Evolutionary conservation across 1,140 invertebrate species (phyloP), one percentile per base, ranked within the genome.

Genomic region (Pomacea maculata): DNA sequence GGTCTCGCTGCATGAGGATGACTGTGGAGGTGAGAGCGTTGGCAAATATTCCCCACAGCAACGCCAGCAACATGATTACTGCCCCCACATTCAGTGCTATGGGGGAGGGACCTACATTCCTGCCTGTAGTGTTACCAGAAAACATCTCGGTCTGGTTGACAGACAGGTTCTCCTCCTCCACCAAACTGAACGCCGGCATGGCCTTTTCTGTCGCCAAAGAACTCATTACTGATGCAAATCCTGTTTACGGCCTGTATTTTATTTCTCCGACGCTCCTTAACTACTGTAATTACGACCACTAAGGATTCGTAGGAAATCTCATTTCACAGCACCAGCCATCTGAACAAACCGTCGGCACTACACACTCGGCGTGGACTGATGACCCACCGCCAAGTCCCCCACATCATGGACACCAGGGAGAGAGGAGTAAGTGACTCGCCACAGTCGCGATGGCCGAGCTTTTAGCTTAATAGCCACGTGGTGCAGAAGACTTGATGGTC

Each of bases 11-110:
- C 4, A 83, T 84, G 25, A 87, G 82, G 67, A 88, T 84, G 29
- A 88, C 86, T 19, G 85, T 80, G 82, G 88, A 85, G 0, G 88
- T 86, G 3, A 88, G 78, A n/a, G 87, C 83, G 78, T 89, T 90
- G 57, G 86, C 88, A 79, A 87, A 87, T n/a, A 90, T 70, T 12
- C 89, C 89, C 74, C 84, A 84, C 57, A 61, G 11, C 17, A 89
- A 61, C 52, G 88, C 75, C 21, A 86, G 84, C 21, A 90, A 67
- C 89, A 90, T 90, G 1, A 90, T 85, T 29, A 86, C 80, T 19
- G 85, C 86, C 4, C 87, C 89, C 52, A 86, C 86, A 78, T 87
- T 85, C 34, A 90, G 83, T 10, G 87, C 87, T 21, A 83, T 81
- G 8, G 80, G 54, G 0, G 88, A 89, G 4, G 87, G 88, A 12